Conservation (phyloP, 2,797 vertebrate genomes). For the Helarctos malayanus region DNA sequence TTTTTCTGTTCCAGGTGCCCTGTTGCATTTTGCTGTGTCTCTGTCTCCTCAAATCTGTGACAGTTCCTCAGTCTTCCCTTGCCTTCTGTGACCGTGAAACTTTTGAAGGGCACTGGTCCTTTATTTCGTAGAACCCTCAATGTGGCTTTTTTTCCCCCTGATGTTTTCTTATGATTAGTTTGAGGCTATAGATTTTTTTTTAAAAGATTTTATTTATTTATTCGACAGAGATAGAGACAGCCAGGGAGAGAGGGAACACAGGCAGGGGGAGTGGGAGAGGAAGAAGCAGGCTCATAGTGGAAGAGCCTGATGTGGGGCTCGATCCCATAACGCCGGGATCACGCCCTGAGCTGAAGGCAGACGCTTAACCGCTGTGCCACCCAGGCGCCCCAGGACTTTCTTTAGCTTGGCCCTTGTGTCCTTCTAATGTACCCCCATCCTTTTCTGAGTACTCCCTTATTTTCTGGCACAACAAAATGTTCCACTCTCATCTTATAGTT, state of each 20-base stretch:
- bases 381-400: neutral
- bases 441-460: neutral
- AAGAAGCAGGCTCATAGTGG: too few relatives aligned
- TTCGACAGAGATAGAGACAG: too few relatives aligned
- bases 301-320: too few relatives aligned
- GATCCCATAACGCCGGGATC: too few relatives aligned
- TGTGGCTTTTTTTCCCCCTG: neutral
- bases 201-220: too few relatives aligned
- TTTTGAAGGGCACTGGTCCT: neutral
- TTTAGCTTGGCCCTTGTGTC: neutral
- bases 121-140: conserved; percentile 43
- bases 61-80: neutral
- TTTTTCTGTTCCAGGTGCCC: neutral
- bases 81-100: conserved; percentile 49
- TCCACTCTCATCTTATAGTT: neutral
- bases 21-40: neutral
- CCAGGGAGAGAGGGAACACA: too few relatives aligned
- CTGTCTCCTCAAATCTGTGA: conserved; percentile 16
- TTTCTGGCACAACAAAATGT: neutral
- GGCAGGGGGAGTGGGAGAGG: too few relatives aligned
- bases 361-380: too few relatives aligned
- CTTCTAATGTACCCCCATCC: neutral
- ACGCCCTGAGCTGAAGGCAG: too few relatives aligned
- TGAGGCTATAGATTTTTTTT: neutral
- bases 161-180: neutral